Conservation (phyloP, 1,140 invertebrate genomes). For the Eriocheir sinensis region DNA sequence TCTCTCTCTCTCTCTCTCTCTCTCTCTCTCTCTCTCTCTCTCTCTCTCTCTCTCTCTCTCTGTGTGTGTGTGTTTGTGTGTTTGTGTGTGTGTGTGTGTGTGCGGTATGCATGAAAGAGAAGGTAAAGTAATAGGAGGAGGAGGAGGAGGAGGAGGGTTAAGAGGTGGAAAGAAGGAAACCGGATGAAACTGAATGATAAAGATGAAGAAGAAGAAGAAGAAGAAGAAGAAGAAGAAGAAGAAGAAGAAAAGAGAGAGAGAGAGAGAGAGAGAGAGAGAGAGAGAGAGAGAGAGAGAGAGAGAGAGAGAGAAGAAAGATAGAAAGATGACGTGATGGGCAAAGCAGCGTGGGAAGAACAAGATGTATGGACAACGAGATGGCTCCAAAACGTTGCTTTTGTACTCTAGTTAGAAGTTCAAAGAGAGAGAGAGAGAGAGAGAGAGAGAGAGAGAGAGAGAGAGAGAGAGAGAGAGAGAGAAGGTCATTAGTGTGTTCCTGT, state of each 20-base stretch:
- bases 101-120: not conserved
- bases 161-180: not conserved
- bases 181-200: not conserved
- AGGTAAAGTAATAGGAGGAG: not conserved
- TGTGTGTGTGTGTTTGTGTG: constrained; percentile 28
- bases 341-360: too few relatives aligned
- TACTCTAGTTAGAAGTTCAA: too few relatives aligned
- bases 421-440: too few relatives aligned
- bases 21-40: not conserved
- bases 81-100: not conserved
- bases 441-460: too few relatives aligned
- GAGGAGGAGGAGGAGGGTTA: not conserved
- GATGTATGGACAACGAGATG: not conserved
- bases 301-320: not conserved
- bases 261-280: constrained; percentile 16
- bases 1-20: not conserved
- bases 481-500: too few relatives aligned
- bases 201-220: not conserved
- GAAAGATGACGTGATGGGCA: too few relatives aligned
- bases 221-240: not conserved
- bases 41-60: not conserved
- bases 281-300: constrained; percentile 15
- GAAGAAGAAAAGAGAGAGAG: not conserved
- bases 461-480: too few relatives aligned
- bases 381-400: not conserved